Conservation (phyloP, 2,888 invertebrate genomes). For the Leptopilina myrica region DNA sequence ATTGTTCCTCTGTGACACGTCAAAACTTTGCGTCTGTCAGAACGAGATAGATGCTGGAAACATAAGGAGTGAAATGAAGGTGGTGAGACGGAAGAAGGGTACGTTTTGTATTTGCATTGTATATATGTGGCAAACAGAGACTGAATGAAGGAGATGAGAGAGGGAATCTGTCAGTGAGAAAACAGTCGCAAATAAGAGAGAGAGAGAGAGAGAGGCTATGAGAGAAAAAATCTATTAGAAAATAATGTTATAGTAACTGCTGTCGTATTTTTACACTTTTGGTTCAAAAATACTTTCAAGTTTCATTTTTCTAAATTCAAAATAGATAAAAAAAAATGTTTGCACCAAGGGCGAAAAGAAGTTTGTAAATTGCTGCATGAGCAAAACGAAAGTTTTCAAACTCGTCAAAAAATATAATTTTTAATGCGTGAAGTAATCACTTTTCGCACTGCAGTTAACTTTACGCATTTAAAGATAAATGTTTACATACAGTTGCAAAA, state of each 20-base stretch:
- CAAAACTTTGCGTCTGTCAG: conserved; percentile 56
- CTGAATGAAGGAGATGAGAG: conserved; percentile 41
- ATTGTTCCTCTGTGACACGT: conserved; percentile 51
- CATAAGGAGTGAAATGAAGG: conserved; percentile 36
- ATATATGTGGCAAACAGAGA: conserved; percentile 65
- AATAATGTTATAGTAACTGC: conserved; percentile 56
- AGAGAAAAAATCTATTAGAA: conserved; percentile 46
- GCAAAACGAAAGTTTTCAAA: no score
- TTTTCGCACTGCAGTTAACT: no score
- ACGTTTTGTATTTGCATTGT: conserved; percentile 30
- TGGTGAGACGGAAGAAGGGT: conserved; percentile 29
- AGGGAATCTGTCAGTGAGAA: conserved; percentile 48
- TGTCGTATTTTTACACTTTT: conserved; percentile 59
- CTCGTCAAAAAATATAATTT: no score
- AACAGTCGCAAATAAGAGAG: conserved; percentile 50
- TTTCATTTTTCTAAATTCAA: no score
- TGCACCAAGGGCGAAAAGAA: no score
- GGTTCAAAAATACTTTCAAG: no score
- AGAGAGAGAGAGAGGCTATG: conserved; percentile 44
- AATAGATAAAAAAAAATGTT: no score
- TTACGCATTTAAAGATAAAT: no score
- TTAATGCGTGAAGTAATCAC: no score
- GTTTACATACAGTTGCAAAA: no score
- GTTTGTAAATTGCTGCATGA: no score
- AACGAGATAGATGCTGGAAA: conserved; percentile 17